Conservation (phyloP, 2,113 vertebrate genomes). For the Oriolus oriolus region DNA sequence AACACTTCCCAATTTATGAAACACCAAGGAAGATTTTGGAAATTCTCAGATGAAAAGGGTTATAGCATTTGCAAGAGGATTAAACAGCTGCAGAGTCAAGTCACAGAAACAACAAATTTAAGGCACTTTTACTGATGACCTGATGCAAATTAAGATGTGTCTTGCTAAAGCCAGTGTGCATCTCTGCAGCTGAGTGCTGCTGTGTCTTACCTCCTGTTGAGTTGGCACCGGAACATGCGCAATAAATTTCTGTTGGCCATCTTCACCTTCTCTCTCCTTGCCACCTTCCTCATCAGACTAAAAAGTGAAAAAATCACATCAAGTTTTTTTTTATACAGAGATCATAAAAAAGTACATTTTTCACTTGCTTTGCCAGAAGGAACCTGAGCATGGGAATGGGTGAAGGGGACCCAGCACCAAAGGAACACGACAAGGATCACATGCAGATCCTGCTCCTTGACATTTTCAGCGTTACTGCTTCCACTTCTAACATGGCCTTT, state of each 20-base stretch:
- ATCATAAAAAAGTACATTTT: not conserved
- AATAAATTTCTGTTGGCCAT: conserved; percentile 86
- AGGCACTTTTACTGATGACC: not conserved
- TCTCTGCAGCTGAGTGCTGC: not conserved
- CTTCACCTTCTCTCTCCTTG: conserved; percentile 80
- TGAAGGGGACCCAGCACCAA: not conserved
- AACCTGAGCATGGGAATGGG: not conserved
- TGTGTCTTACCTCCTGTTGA: conserved; percentile 86
- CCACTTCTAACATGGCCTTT: not conserved
- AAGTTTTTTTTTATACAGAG: not conserved
- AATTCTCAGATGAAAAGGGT: not conserved
- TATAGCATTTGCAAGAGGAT: not conserved
- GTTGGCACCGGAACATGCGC: conserved; percentile 94
- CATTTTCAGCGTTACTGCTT: not conserved
- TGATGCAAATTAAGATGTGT: not conserved
- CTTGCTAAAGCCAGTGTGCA: not conserved
- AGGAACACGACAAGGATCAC: not conserved
- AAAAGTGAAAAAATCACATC: not conserved
- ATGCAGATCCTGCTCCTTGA: not conserved
- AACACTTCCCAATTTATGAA: not conserved
- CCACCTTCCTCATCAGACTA: conserved; percentile 82
- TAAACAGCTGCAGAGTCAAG: not conserved
- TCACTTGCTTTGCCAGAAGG: not conserved
- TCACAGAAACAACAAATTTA: not conserved
- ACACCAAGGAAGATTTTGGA: not conserved